Base-by-base conservation (phyloP, 2,113 vertebrate genomes). In the Coregonus clupeaformis region DNA sequence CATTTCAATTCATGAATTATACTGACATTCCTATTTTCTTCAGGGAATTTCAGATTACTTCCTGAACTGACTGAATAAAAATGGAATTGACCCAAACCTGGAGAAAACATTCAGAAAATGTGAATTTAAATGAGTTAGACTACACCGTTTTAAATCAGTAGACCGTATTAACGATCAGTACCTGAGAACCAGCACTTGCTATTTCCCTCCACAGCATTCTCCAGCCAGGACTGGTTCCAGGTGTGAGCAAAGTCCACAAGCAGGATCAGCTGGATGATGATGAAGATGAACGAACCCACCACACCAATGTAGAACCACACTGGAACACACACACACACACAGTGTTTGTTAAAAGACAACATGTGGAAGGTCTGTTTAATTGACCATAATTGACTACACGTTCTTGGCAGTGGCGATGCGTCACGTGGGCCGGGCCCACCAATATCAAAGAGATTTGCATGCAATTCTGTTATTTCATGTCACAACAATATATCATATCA, bases 241-340 rank as follows among this genome's bases (percentile, higher is more conserved):
- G 93, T 94, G 76, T 98, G 95, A 0, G 96, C 94, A 0, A 98
- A 94, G 90, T 98, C 96, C 0, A 98, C 87, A 65, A 98, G 89
- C 5, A 98, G 93, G 71, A 98, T 76, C 5, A 98, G 94, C 90
- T 98, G 96, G 89, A 97, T 94, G 87, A 96, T 85, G 91, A 96
- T 94, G 92, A 98, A 98, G 82, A 95, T 62, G 87, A 96, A 97
- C 32, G 96, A 96, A 49, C 97, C 96, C 0, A 94, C 90, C 32
- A 94, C 89, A 0, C 96, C 96, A 0, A 97, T 96, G 90, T 96
- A 97, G 92, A 95, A 97, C 96, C 96, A 98, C 76, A 96, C 97
- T 98, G 82, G 9, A 14, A 25, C 0, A 3, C 68, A n/a, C 55
- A 12, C 18, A 62, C 4, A 29, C 55, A 12, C 18, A 62, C 4